Percentiles rank a stretch among this genome's conserved stretches.
Conservation (phyloP, 2,797 vertebrate species). For the Ispidina lecontei region DNA sequence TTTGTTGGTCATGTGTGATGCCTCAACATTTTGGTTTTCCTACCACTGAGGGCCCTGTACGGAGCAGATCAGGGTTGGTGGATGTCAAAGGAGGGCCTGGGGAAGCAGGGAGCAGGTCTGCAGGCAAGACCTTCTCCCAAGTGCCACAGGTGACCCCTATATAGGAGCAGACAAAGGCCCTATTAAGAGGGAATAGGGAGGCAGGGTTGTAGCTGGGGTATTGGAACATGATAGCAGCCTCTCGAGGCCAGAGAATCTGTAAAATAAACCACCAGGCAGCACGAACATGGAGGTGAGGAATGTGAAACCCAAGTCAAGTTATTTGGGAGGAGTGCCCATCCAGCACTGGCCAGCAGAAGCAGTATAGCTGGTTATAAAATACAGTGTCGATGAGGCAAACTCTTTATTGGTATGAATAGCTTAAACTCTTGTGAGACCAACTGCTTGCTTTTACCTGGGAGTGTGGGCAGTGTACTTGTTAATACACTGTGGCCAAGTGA, state of each 20-base stretch:
- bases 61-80: background rate
- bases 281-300: background rate
- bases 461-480: background rate
- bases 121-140: background rate
- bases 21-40: background rate
- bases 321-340: background rate
- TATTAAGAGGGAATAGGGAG: background rate
- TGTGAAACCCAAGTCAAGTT: conserved; percentile 34
- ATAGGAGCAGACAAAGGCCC: background rate
- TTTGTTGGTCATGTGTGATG: background rate
- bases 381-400: background rate
- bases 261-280: conserved; percentile 7
- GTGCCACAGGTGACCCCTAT: background rate
- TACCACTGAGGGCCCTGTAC: rapidly evolving
- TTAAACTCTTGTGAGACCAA: background rate
- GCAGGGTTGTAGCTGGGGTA: background rate
- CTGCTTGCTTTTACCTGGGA: background rate
- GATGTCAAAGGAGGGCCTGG: background rate
- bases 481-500: background rate
- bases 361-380: conserved; percentile 10
- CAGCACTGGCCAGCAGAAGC: background rate
- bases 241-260: conserved; percentile 47
- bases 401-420: background rate
- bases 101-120: background rate
- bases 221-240: conserved; percentile 33